A percentile compares a stretch with the other conserved stretches of the same genome.
Conservation (phyloP, 2,113 vertebrate genomes). For the Paratilapia polleni region DNA sequence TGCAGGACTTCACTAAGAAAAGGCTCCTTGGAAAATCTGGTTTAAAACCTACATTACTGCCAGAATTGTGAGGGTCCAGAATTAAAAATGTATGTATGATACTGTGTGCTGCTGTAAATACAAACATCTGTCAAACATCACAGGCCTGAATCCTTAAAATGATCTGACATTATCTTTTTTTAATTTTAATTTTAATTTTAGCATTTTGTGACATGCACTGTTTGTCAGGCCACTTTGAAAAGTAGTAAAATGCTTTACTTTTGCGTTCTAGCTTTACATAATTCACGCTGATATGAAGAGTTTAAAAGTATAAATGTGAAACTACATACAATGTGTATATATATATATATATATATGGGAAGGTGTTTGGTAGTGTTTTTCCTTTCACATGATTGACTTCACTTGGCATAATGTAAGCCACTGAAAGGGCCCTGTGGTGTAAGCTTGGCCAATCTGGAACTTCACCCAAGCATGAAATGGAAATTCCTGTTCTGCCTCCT, state of each 20-base stretch:
- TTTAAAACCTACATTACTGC: neutral
- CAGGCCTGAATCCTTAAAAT: too few species aligned
- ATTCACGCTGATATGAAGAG: neutral
- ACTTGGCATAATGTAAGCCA: slow-evolving; percentile 42
- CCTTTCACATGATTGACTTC: slow-evolving; percentile 22
- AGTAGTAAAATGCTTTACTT: neutral
- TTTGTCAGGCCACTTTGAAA: neutral
- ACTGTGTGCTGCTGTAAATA: neutral
- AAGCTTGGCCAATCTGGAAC: slow-evolving; percentile 49
- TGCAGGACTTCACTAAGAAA: neutral
- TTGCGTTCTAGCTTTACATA: too few species aligned
- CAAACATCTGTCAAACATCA: neutral
- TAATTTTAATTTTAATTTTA: neutral
- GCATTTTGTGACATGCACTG: neutral
- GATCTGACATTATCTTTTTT: too few species aligned
- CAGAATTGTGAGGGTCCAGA: neutral
- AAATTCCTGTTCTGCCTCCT: slow-evolving; percentile 48
- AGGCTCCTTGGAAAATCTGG: neutral
- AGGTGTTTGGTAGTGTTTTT: slow-evolving; percentile 9
- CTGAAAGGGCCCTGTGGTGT: slow-evolving; percentile 28
- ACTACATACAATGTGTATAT: too few species aligned
- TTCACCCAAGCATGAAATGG: slow-evolving; percentile 61
- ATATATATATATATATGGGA: neutral
- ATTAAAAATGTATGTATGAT: neutral
- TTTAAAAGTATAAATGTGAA: neutral